phyloP scores from a whole-genome alignment of 1,140 invertebrate species.

The Diachasma alloeum region DNA sequence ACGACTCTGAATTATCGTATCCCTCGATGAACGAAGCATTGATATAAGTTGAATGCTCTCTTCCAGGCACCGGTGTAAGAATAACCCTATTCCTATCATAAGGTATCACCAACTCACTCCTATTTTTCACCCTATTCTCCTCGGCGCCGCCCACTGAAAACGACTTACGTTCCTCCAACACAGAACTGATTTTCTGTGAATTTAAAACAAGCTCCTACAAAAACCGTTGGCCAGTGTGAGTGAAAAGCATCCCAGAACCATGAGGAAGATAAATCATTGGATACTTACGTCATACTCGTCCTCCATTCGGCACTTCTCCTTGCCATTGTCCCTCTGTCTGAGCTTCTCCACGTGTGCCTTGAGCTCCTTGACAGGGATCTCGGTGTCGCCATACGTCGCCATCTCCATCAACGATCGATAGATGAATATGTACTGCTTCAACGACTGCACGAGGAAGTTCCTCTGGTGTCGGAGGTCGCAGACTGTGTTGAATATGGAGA shows the following conservation, averaged over 20 bases:
- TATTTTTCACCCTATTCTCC: constrained; percentile 88
- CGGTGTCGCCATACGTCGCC: constrained; percentile 93
- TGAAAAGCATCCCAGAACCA: background rate
- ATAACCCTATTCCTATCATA: constrained; percentile 92
- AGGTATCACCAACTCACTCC: constrained; percentile 86
- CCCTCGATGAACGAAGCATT: constrained; percentile 97
- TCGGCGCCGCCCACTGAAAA: constrained; percentile 82
- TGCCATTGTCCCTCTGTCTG: constrained; percentile 73
- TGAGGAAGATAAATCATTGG: background rate
- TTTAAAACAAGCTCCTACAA: constrained; percentile 36
- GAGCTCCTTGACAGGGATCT: constrained; percentile 77
- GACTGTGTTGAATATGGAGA: constrained; percentile 90
- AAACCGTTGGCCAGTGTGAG: constrained; percentile 21
- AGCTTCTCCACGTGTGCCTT: constrained; percentile 76
- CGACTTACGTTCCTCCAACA: constrained; percentile 83
- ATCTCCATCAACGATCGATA: constrained; percentile 94
- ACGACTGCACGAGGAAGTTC: constrained; percentile 92
- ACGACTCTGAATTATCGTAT: constrained; percentile 92
- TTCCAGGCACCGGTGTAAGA: constrained; percentile 79
- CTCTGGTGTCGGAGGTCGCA: constrained; percentile 88
- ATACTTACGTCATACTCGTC: constrained; percentile 82
- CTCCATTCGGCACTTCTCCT: constrained; percentile 75
- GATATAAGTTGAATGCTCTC: constrained; percentile 94
- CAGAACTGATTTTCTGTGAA: constrained; percentile 78
- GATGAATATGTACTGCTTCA: constrained; percentile 98